These are phyloP conservation scores for Saccostrea cuccullata DNA, from an alignment of 1,140 invertebrate genomes.

Conservation along the genomic window DNA sequence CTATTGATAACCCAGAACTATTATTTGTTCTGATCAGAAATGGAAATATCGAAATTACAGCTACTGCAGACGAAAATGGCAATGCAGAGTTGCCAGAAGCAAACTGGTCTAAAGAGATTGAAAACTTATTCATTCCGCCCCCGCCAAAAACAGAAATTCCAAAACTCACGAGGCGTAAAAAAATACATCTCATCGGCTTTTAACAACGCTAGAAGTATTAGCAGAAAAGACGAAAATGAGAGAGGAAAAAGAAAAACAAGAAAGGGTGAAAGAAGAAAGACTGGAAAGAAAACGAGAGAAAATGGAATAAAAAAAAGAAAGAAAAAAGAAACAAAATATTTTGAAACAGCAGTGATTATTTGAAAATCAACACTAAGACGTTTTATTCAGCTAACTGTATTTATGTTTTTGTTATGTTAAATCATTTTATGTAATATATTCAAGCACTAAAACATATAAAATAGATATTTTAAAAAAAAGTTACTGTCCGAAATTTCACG, in stretches of 20 bases:
- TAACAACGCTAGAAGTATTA: not conserved
- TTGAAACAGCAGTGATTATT: too few species aligned
- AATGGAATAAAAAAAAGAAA: not conserved
- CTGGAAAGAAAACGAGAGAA: not conserved
- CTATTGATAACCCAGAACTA: conserved; percentile 15
- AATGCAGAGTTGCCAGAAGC: not conserved
- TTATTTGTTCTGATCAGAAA: not conserved
- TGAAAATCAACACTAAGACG: too few species aligned
- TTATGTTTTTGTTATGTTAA: too few species aligned
- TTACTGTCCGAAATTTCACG: too few species aligned
- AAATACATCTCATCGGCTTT: conserved; percentile 1
- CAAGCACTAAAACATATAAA: too few species aligned
- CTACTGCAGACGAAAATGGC: conserved; percentile 38
- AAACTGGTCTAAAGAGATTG: not conserved
- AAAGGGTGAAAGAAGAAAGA: not conserved
- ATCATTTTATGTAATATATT: too few species aligned
- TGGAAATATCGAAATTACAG: not conserved
- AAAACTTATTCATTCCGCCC: not conserved
- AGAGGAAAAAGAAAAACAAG: not conserved
- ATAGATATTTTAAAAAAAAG: too few species aligned
- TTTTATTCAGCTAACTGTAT: too few species aligned
- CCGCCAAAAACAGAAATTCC: not conserved
- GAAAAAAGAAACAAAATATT: too few species aligned
- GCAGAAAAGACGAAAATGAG: not conserved
- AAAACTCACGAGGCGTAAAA: too few species aligned